Conservation (phyloP, 2,888 invertebrate genomes). For the Luffia ferchaultella region DNA sequence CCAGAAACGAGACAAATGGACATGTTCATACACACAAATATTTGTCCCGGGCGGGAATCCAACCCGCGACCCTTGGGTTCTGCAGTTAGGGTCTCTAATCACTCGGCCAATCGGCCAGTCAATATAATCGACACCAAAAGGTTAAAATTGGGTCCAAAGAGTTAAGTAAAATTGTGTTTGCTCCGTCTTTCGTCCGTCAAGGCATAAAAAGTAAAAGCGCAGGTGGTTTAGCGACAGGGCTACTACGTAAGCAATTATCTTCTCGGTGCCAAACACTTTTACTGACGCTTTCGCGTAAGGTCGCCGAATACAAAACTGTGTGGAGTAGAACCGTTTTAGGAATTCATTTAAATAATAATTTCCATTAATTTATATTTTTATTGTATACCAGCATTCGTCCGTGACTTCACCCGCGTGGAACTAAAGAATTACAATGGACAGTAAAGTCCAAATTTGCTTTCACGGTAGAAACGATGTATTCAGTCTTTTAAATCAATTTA, state of each 20-base stretch:
- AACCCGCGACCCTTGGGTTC: too few species aligned
- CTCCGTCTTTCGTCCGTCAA: conserved; percentile 14
- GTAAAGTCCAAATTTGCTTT: background rate
- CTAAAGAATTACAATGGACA: background rate
- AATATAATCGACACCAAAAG: too few species aligned
- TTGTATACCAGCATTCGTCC: too few species aligned
- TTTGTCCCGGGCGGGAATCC: too few species aligned
- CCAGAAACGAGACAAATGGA: too few species aligned
- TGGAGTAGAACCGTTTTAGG: background rate
- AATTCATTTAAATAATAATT: too few species aligned
- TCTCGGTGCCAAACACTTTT: background rate
- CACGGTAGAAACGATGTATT: background rate
- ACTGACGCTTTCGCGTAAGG: conserved; percentile 42
- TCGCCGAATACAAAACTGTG: conserved; percentile 18
- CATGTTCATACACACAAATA: too few species aligned
- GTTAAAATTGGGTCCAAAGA: too few species aligned
- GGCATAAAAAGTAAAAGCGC: conserved; percentile 29
- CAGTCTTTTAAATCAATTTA: background rate
- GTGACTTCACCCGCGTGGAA: too few species aligned
- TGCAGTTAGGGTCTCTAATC: too few species aligned
- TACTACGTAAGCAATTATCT: background rate
- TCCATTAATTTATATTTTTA: background rate
- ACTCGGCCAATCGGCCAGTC: too few species aligned
- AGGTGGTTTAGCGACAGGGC: background rate
- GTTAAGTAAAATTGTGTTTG: conserved; percentile 38